phyloP scores from a whole-genome alignment of 2,888 invertebrate genomes.

The Lepas anatifera region DNA sequence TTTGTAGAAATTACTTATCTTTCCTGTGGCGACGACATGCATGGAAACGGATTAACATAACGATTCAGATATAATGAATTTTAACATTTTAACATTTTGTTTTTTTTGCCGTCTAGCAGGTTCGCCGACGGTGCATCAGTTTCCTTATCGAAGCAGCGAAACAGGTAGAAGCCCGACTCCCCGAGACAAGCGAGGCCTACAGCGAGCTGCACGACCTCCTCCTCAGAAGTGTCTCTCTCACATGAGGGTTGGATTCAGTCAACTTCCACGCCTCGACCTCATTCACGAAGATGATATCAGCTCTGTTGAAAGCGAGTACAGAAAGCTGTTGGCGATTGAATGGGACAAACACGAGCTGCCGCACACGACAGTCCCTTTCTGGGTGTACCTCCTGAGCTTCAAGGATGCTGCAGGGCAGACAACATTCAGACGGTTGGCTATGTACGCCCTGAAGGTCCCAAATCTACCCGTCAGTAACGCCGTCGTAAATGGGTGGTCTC shows the following conservation, averaged over 20 bases:
- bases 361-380: neutral
- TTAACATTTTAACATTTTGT: too few relatives aligned
- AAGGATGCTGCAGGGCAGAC: neutral
- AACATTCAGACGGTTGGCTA: neutral
- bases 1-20: too few relatives aligned
- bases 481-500: neutral
- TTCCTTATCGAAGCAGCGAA: neutral
- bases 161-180: neutral
- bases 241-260: neutral
- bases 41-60: too few relatives aligned
- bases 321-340: neutral
- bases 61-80: too few relatives aligned
- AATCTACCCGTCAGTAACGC: neutral
- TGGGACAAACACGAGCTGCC: neutral
- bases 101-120: too few relatives aligned
- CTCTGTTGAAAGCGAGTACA: neutral
- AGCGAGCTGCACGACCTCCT: neutral
- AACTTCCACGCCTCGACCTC: neutral
- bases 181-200: neutral
- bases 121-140: neutral
- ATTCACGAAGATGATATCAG: neutral
- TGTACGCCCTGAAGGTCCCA: neutral
- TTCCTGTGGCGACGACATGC: too few relatives aligned
- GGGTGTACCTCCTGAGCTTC: neutral
- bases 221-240: neutral